Evolutionary conservation across 2,113 vertebrate genomes (phyloP).

Genomic region (Cyrtonyx montezumae): DNA sequence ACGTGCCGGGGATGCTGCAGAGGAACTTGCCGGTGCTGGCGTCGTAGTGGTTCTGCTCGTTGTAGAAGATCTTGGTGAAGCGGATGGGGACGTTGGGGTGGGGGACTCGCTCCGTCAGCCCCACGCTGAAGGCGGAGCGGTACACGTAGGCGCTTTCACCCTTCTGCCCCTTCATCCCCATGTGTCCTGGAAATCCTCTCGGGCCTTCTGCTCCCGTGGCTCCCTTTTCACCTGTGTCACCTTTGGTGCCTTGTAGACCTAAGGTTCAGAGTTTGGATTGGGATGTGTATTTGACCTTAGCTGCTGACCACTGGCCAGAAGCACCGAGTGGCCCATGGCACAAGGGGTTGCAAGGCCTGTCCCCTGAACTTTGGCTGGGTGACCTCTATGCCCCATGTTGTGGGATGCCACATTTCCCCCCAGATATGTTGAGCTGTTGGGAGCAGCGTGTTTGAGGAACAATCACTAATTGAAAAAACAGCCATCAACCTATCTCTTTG

Average conservation of each 20-base stretch:
- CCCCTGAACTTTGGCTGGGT: background rate
- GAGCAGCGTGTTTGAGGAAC: background rate
- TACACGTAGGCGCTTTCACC: constrained; percentile 76
- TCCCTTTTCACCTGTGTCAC: constrained; percentile 71
- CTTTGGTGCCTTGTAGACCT: constrained; percentile 77
- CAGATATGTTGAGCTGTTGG: background rate
- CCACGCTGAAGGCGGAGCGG: constrained; percentile 86
- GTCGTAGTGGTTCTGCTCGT: constrained; percentile 83
- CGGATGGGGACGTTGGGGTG: constrained; percentile 80
- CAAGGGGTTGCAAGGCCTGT: background rate
- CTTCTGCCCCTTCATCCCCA: constrained; percentile 78
- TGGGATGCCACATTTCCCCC: accelerated
- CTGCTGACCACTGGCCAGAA: accelerated
- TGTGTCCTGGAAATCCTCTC: constrained; percentile 74
- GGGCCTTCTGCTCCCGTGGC: constrained; percentile 66
- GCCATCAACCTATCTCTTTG: background rate
- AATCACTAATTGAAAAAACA: background rate
- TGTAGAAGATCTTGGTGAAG: constrained; percentile 87
- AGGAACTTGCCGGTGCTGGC: constrained; percentile 83
- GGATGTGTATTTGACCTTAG: background rate
- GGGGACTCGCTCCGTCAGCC: constrained; percentile 58
- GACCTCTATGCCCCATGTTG: background rate
- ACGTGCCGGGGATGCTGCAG: constrained; percentile 80
- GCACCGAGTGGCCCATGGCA: accelerated
- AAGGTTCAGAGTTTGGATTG: background rate